A percentile compares a stretch with the other conserved stretches of the same genome.
Conservation (phyloP, 1,140 invertebrate species). For the Cotesia chilonis region DNA sequence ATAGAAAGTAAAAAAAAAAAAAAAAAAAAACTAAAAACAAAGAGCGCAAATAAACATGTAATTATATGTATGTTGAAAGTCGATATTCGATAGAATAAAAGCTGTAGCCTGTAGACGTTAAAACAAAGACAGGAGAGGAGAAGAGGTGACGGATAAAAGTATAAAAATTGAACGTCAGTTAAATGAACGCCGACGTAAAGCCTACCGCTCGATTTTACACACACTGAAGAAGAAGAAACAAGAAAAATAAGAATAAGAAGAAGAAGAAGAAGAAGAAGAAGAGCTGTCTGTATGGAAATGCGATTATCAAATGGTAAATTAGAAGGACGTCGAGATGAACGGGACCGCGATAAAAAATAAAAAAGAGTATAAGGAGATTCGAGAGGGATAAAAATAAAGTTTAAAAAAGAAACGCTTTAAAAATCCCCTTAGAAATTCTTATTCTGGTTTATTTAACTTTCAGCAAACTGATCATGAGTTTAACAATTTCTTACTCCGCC, state of each 20-base stretch:
- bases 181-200: slow-evolving; percentile 27
- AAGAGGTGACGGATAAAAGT: not conserved
- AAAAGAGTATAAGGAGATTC: not conserved
- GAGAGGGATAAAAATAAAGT: not conserved
- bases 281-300: slow-evolving; percentile 36
- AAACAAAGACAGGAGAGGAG: not conserved
- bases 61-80: no score
- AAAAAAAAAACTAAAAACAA: no score
- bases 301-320: slow-evolving; percentile 38
- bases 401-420: not conserved
- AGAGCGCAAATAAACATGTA: no score
- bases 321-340: slow-evolving; percentile 30
- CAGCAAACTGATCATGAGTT: no score
- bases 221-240: no score
- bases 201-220: slow-evolving; percentile 13
- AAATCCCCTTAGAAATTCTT: not conserved
- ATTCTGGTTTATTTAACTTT: no score
- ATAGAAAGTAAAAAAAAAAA: no score
- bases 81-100: not conserved
- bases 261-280: not conserved
- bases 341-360: slow-evolving; percentile 7
- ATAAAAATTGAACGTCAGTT: slow-evolving; percentile 37
- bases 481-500: no score
- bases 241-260: no score
- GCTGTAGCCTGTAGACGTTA: slow-evolving; percentile 1